Evolutionary conservation across 2,888 invertebrate genomes (phyloP).

Genomic region (Blastobasis adustella): DNA sequence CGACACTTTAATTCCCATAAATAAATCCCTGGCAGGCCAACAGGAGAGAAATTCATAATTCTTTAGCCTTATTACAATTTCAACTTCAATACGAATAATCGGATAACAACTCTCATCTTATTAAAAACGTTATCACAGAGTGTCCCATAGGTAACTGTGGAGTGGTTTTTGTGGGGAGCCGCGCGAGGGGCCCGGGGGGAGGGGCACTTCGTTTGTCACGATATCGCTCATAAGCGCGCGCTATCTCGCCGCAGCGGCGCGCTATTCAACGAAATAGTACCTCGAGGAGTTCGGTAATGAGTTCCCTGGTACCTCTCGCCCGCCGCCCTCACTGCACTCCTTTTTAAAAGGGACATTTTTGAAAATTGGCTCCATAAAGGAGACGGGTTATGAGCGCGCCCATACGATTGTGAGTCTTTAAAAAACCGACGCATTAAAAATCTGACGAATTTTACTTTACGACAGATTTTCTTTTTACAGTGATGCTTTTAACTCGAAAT

Average conservation of each 20-base stretch:
- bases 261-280: conserved; percentile 69
- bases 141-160: conserved; percentile 2
- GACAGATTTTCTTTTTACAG: too few relatives aligned
- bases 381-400: conserved; percentile 3
- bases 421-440: too few relatives aligned
- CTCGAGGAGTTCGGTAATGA: conserved; percentile 70
- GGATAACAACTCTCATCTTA: too few relatives aligned
- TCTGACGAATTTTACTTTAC: too few relatives aligned
- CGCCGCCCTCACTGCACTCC: conserved; percentile 43
- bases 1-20: too few relatives aligned
- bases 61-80: too few relatives aligned
- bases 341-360: conserved; percentile 56
- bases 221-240: conserved; percentile 65
- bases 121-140: not conserved
- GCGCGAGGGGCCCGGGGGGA: conserved; percentile 3
- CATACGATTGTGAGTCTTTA: too few relatives aligned
- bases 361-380: conserved; percentile 38
- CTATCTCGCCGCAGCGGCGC: conserved; percentile 53
- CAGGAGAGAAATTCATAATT: too few relatives aligned
- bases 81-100: too few relatives aligned
- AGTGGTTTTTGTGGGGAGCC: conserved; percentile 1
- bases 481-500: too few relatives aligned
- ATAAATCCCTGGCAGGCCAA: too few relatives aligned
- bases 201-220: conserved; percentile 62
- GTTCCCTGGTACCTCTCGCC: conserved; percentile 57